These are phyloP conservation scores for Urophycis tenuis DNA, from an alignment of 2,797 vertebrate species.

Conservation along the genomic window DNA sequence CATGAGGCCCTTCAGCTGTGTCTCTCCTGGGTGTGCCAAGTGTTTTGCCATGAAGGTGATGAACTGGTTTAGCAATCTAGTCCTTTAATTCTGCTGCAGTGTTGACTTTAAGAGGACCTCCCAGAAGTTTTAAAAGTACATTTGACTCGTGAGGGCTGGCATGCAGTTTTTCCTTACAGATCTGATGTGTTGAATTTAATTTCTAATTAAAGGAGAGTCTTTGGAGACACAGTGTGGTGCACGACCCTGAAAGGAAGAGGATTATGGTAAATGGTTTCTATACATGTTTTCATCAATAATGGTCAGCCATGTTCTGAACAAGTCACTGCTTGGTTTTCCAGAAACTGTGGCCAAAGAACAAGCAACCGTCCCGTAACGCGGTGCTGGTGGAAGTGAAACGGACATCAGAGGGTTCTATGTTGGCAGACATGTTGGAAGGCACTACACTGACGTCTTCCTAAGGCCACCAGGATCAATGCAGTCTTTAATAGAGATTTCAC, in stretches of 20 bases:
- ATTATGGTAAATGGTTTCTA: background rate
- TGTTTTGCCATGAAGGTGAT: background rate
- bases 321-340: background rate
- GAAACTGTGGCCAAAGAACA: background rate
- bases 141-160: background rate
- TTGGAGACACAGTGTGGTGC: background rate
- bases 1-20: background rate
- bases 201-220: background rate
- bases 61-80: background rate
- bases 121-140: background rate
- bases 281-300: background rate
- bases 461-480: background rate
- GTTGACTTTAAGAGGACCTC: background rate
- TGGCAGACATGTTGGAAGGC: background rate
- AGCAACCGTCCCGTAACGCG: background rate
- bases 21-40: background rate
- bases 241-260: background rate
- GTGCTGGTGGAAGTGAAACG: background rate
- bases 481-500: background rate
- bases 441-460: background rate
- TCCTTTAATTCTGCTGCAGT: too few species aligned
- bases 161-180: too few species aligned
- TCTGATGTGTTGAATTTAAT: too few species aligned
- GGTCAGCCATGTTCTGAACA: background rate
- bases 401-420: background rate